Percentiles rank a stretch among this genome's conserved stretches.
phyloP scores from a whole-genome alignment of 2,113 vertebrate species.

The Trogon melanurus region DNA sequence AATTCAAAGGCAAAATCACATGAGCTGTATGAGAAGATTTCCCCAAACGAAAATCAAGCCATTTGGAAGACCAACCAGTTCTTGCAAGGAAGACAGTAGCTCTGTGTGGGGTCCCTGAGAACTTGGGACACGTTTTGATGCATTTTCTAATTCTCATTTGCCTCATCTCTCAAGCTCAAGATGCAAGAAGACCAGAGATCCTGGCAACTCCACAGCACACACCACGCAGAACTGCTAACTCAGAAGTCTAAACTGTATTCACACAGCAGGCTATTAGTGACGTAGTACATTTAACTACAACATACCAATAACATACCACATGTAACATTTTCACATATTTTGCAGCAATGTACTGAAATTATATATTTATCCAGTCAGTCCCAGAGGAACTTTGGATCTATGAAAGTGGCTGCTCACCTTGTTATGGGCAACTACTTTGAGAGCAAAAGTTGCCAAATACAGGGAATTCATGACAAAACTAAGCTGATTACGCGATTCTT shows the following conservation, averaged over 20 bases:
- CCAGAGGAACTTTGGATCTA: not conserved
- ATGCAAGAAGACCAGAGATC: not conserved
- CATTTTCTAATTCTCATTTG: not conserved
- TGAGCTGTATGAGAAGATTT: not conserved
- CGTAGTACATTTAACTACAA: not conserved
- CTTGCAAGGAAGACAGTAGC: not conserved
- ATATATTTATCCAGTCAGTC: not conserved
- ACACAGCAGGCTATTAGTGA: accelerated
- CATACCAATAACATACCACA: not conserved
- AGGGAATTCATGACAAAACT: conserved; percentile 99
- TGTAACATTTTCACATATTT: accelerated
- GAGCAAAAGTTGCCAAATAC: conserved; percentile 94
- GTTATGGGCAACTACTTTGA: conserved; percentile 96
- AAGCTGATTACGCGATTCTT: conserved; percentile 97
- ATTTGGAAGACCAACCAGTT: not conserved
- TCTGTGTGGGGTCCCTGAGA: not conserved
- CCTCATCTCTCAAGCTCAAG: not conserved
- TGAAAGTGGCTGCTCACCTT: conserved; percentile 80
- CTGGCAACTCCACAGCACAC: accelerated
- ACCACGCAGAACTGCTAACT: not conserved
- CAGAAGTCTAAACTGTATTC: not conserved
- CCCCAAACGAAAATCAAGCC: not conserved
- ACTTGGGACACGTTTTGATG: not conserved
- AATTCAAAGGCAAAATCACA: not conserved
- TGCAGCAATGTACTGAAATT: not conserved